Percentiles rank a stretch among this genome's conserved stretches.
These are phyloP conservation scores for Carcina quercana DNA, from an alignment of 2,888 invertebrate species.

Conservation along the genomic window DNA sequence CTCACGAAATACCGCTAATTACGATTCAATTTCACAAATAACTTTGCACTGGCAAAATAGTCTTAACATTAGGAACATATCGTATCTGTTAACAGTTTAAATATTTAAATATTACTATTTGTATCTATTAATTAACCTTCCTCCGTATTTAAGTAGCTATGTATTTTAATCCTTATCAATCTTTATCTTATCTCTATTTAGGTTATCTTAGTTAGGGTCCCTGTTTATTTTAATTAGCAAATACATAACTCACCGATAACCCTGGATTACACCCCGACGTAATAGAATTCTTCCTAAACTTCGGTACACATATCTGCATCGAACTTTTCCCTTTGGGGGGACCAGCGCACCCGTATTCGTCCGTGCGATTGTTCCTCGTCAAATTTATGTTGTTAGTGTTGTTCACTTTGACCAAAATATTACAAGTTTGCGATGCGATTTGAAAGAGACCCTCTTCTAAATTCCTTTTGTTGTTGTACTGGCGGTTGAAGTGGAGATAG, in stretches of 20 bases:
- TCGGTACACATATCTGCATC: constrained; percentile 75
- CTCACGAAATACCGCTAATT: too few relatives aligned
- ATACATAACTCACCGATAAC: constrained; percentile 75
- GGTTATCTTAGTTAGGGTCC: too few relatives aligned
- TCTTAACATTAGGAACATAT: too few relatives aligned
- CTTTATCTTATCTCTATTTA: too few relatives aligned
- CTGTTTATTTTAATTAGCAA: neutral
- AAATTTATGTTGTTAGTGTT: constrained; percentile 83
- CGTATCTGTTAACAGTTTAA: too few relatives aligned
- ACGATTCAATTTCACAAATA: too few relatives aligned
- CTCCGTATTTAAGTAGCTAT: too few relatives aligned
- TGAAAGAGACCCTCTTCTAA: constrained; percentile 85
- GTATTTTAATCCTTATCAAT: too few relatives aligned
- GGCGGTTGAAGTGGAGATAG: constrained; percentile 67
- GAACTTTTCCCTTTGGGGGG: constrained; percentile 56
- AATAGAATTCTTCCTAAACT: constrained; percentile 61
- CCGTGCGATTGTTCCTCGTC: constrained; percentile 78
- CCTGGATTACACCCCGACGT: constrained; percentile 74
- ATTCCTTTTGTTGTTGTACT: constrained; percentile 74
- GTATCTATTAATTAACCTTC: too few relatives aligned
- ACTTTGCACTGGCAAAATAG: too few relatives aligned
- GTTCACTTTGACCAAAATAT: constrained; percentile 84
- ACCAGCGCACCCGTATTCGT: constrained; percentile 73
- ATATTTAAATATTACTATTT: too few relatives aligned
- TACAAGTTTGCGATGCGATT: constrained; percentile 86